Base-by-base conservation (phyloP, 2,113 vertebrate species). In the Chaetops frenatus region DNA sequence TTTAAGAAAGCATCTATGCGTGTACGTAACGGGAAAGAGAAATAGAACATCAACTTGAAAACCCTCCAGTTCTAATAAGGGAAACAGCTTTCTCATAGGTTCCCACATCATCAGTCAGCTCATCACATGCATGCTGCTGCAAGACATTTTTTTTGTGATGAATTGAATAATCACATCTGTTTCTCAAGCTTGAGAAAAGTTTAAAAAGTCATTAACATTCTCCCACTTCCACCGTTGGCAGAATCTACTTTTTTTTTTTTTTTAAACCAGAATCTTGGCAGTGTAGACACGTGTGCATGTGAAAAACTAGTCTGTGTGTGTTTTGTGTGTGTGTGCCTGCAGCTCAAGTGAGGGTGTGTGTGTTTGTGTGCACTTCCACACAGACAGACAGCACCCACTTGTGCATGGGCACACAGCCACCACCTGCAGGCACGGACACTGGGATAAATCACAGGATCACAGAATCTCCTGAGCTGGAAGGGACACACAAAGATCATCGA, bases 101-200 rank as follows among this genome's bases (percentile, higher is more conserved):
- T 98, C 98, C 97, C 98, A 98, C 97, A 97, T 97, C 97, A 96
- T 98, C 96, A 94, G 96, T 98, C 97, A 98, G 95, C 96, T 97
- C 98, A 97, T 98, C 97, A 97, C 97, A 97, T 94, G 97, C 82
- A 70, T 69, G 84, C 92, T 97, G 95, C 90, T 97, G 93, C 93
- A 82, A 95, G 89, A 97, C 91, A 38, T 92, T 89, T 86, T 91
- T 91, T 95, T 92, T 86, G 67, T 95, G 97, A 97, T 89, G 89
- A 96, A 97, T 85, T 77, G 96, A 97, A 96, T 94, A 95, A 94
- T 96, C 95, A 95, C 97, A 97, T 97, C 96, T 97, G 95, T 94
- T 97, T 95, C 91, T 97, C 92, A 96, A 98, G 93, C 96, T 96
- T 97, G 97, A 97, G 97, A 94, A 97, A 95, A 92, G 77, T 93